Base-by-base conservation (phyloP, 53 echinoderm and acorn worm genomes). In the Holothuria leucospilota region DNA sequence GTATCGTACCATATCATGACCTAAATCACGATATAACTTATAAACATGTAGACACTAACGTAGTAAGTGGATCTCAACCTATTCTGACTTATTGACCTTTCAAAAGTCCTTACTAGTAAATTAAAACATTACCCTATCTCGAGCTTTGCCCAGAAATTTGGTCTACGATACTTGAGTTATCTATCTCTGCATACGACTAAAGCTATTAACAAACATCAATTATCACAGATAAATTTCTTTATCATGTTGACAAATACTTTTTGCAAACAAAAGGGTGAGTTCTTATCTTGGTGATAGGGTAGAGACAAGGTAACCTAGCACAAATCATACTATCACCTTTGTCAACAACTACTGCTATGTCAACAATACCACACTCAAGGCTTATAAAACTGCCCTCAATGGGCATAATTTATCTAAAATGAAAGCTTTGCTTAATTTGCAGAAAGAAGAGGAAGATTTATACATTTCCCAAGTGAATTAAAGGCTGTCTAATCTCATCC, bases 251-350 rank as follows among this genome's bases (percentile, higher is more conserved):
- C 75, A 75, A 75, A 75, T 39, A 75, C 75, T 38, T 51, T 51
- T 41, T 13, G n/a, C 74, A 74, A 74, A 74, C 75, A 75, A 51
- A 51, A 12, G 21, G 51, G 49, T 46, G 49, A 52, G n/a, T 75
- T 75, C 39, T 75, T 75, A 75, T 75, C 75, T 24, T 26, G 28
- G 75, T 49, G 75, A 75, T 75, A 51, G 52, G 26, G 49, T 75
- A 28, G 49, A 52, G 75, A 75, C 75, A 75, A 75, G 75, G 75
- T 75, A 75, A 75, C 75, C 75, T 75, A 75, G 75, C 75, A 51
- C 11, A 51, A 75, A n/a, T 51, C 26, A 1, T 18, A 56, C 56
- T 56, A 56, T 56, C 56, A 18, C 56, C 56, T 56, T 18, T 15
- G 56, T 56, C 15, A 56, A 56, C 18, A 56, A 56, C 15, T 56